Evolutionary conservation across 2,797 vertebrate genomes (phyloP), one percentile per base, ranked within the genome.

Genomic region (Schizopygopsis malacanthus): DNA sequence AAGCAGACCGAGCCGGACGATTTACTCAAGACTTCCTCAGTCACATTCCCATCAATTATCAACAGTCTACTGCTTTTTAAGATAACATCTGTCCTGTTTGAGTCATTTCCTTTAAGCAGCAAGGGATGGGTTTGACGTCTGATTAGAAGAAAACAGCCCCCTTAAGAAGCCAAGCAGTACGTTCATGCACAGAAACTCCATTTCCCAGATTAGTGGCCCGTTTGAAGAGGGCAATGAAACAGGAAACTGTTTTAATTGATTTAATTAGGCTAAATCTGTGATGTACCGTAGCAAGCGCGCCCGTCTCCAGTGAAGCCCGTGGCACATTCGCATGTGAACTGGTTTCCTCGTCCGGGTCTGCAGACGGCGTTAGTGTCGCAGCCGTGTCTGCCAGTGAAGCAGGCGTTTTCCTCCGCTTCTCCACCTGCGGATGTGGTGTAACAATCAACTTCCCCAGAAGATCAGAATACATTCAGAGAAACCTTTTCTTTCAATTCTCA

Each of bases 361-460:
- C 98, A 99, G 3, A 94, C 81, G 0, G 98, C 98, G 0, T 98
- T 99, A 59, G 95, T 96, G 90, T 99, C 97, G 69, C 98, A 99
- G 52, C 96, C 95, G 0, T 99, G 98, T 79, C 96, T 95, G 13
- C 98, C 97, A 0, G 96, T 95, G 92, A 98, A 99, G 92, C 98
- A 99, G 0, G 97, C 96, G 89, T 99, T 99, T 87, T 96, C 95
- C 70, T 95, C 95, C 3, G 92, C 94, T 73, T 96, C 92, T 2
- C 94, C 95, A 59, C 94, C 96, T 96, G 67, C 4, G 28, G 43
- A 41, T 10, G 39, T 6, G 7, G 13, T n/a, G 54, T 6, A 43
- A 71, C 4, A 25, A 54, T 43, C 12, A 61, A 75, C 18, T 41
- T 25, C 16, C 41, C 16, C 7, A 20, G 59, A 61, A n/a, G n/a